Conservation (phyloP, 2,888 invertebrate species). For the Horisme vitalbata region DNA sequence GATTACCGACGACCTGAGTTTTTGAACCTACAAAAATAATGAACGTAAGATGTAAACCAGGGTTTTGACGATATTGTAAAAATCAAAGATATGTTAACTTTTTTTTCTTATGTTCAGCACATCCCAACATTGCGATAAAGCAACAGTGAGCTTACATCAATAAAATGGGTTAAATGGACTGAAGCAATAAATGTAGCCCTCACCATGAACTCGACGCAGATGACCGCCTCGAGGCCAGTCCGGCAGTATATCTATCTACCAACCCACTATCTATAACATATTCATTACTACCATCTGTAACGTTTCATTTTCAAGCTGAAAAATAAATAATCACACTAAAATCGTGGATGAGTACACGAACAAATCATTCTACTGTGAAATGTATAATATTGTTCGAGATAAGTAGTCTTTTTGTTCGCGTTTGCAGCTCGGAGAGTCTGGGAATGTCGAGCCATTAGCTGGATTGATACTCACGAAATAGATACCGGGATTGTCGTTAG, state of each 20-base stretch:
- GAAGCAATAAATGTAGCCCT: constrained; percentile 71
- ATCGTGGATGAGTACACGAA: constrained; percentile 14
- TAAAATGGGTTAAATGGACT: constrained; percentile 73
- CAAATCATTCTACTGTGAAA: constrained; percentile 22
- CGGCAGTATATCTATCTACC: constrained; percentile 24
- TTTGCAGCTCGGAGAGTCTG: constrained; percentile 23
- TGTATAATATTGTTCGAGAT: constrained; percentile 26
- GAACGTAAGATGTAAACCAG: too few species aligned
- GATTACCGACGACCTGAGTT: too few species aligned
- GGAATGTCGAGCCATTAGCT: constrained; percentile 35
- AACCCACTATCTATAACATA: constrained; percentile 38
- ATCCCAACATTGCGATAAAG: constrained; percentile 43
- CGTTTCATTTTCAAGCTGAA: constrained; percentile 39
- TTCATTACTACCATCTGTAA: constrained; percentile 38
- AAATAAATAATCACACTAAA: constrained; percentile 32
- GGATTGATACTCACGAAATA: constrained; percentile 31
- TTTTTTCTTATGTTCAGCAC: too few species aligned
- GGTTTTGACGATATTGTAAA: too few species aligned
- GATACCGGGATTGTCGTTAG: constrained; percentile 14
- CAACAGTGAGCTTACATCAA: constrained; percentile 63
- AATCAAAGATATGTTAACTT: too few species aligned
- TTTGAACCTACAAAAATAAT: too few species aligned
- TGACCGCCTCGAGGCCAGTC: constrained; percentile 58
- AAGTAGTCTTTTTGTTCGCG: constrained; percentile 28
- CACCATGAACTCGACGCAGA: constrained; percentile 66